phyloP scores from a whole-genome alignment of 2,113 vertebrate species.

The Cynopterus brachyotis region DNA sequence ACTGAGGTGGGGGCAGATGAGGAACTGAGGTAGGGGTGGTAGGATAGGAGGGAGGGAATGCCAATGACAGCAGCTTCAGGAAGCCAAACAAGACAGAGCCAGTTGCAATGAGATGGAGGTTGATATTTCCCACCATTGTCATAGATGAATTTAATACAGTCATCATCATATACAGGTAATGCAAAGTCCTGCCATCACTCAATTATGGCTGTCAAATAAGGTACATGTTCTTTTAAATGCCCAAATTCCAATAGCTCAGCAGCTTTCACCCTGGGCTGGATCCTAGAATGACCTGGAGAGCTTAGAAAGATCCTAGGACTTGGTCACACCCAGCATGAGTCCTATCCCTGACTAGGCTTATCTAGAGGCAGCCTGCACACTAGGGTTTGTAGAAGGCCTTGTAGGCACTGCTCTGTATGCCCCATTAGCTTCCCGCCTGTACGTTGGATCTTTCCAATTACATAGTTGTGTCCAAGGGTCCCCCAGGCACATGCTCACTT shows the following conservation, averaged over 20 bases:
- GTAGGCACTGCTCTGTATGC: background rate
- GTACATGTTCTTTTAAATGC: background rate
- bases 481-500: background rate
- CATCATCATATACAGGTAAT: background rate
- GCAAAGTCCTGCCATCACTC: background rate
- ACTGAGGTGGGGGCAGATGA: background rate
- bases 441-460: background rate
- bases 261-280: background rate
- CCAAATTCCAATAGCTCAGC: background rate
- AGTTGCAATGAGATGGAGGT: background rate
- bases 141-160: background rate
- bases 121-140: background rate
- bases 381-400: background rate
- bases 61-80: background rate
- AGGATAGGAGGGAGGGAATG: background rate
- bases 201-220: background rate
- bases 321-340: background rate
- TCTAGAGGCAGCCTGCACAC: background rate
- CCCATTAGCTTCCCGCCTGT: background rate
- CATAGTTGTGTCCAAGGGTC: background rate
- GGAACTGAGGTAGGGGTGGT: background rate
- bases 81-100: background rate
- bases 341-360: background rate
- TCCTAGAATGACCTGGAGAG: background rate
- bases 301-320: background rate